Evolutionary conservation across 2,113 vertebrate genomes (phyloP), one percentile per base, ranked within the genome.

Genomic region (Falco punctatus): DNA sequence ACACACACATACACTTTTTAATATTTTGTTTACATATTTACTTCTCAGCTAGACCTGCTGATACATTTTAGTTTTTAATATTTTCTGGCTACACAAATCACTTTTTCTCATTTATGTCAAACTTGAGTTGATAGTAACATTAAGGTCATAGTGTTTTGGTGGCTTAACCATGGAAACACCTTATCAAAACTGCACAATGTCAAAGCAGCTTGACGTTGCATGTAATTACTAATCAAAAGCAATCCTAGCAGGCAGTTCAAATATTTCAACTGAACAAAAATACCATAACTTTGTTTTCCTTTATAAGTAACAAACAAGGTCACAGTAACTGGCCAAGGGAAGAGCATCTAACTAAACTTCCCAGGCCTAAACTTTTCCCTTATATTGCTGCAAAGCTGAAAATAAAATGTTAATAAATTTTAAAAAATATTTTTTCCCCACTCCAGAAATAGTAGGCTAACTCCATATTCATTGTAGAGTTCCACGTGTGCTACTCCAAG

Each of bases 171-270:
- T 72, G 52, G 44, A 86, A 93, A 26, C n/a, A 85, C 52, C 70
- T 92, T 96, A 67, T 71, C 66, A 72, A 69, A 97, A 87, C 33
- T 59, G 11, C 28, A 18, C 38, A 16, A 44, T 85, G 70, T 75
- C 78, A 82, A 69, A 93, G 62, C 70, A 88, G 42, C 57, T 88
- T 82, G 81, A 79, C 85, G 90, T 95, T 79, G n/a, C 9, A 51
- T 75, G 33, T 92, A 85, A 79, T 87, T 85, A 67, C 33, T 72
- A 59, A 81, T 79, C 70, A 93, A 79, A 90, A 85, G 42, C 32
- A 87, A 42, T 89, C 40, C 4, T 87, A 67, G 38, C 61, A 88
- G 40, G 32, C 7, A 3, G 24, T 87, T 94, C n/a, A 67, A 2
- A 23, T 81, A 55, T 72, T 89, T 89, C 20, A 75, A 38, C 58